phyloP scores from a whole-genome alignment of 1,140 invertebrate genomes.

The Gonatopus flavifemur region DNA sequence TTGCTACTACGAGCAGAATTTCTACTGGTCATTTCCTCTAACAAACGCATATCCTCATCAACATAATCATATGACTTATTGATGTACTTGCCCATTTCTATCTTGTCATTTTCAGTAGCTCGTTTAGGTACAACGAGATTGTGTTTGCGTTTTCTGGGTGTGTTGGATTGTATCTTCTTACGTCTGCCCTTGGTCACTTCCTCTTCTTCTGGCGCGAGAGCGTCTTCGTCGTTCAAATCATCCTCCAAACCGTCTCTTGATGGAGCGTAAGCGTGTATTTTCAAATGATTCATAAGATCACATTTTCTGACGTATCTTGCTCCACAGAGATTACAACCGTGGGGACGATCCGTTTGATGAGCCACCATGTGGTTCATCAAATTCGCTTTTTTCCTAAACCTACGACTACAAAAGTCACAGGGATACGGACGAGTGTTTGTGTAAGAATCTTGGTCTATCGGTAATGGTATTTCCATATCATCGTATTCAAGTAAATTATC shows the following conservation, averaged over 20 bases:
- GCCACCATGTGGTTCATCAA: conserved; percentile 83
- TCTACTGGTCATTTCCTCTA: conserved; percentile 51
- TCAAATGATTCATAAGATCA: conserved; percentile 79
- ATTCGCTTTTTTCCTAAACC: conserved; percentile 80
- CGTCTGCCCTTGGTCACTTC: conserved; percentile 50
- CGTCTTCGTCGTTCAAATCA: conserved; percentile 58
- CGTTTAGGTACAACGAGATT: conserved; percentile 36
- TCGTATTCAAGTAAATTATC: conserved; percentile 64
- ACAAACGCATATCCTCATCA: conserved; percentile 53
- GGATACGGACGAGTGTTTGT: conserved; percentile 79
- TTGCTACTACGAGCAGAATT: conserved; percentile 53
- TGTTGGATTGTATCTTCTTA: conserved; percentile 48
- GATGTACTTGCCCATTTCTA: conserved; percentile 43
- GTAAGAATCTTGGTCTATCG: conserved; percentile 80
- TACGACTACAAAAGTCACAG: conserved; percentile 80
- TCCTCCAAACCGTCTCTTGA: conserved; percentile 54
- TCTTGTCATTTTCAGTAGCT: conserved; percentile 26
- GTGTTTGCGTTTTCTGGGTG: conserved; percentile 49
- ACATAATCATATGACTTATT: conserved; percentile 53
- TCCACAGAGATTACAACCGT: conserved; percentile 77
- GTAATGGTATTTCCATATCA: conserved; percentile 74
- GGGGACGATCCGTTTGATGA: conserved; percentile 76
- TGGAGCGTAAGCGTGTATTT: conserved; percentile 76
- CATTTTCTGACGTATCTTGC: conserved; percentile 74
- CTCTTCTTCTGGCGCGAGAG: conserved; percentile 44